Evolutionary conservation across 2,888 invertebrate genomes (phyloP), one percentile per base, ranked within the genome.

Genomic region (Lycia hirtaria): DNA sequence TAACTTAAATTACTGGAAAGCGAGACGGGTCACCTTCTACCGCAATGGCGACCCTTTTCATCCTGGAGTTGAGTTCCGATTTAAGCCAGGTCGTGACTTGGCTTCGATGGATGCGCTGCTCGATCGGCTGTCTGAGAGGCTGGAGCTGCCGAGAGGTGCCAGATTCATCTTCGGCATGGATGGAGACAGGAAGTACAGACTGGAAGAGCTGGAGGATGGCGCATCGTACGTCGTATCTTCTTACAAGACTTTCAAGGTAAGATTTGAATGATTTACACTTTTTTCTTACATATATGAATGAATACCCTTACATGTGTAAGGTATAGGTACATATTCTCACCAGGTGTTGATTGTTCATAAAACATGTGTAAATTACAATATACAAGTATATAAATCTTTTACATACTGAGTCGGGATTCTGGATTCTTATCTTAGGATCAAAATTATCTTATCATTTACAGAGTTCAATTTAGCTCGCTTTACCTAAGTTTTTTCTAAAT

Each of bases 1-100:
- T 65, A 96, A 97, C 82, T 93, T 97, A 48, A 96, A 96, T 65
- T 97, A 96, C 80, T 97, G 97, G 97, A 95, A 96, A 74, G 97
- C 97, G 0, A 93, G 97, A 57, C 93, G 97, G 48, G 96, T 98
- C 56, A 95, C 96, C 1, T 98, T 98, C 87, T 98, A 96, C 89
- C 95, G 97, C 80, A 98, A 98, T 93, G 98, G 98, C 2, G 98
- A 98, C 80, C 96, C 97, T 0, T 97, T 97, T 80, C 97, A 96
- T 78, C 97, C 97, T 12, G 98, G 98, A 0, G 94, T 97, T 30
- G 97, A 97, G 83, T 95, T 96, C 64, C 90, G 94, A 32, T 97
- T 98, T 78, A 96, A 97, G 65, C 97, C 97, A 0, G 97, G 97
- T 1, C 93, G 97, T 59, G 97, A 97, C 77, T 95, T 98, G 73